Evolutionary conservation across 2,797 vertebrate species (phyloP), one percentile per base, ranked within the genome.

Genomic region (Syngnathus acus): DNA sequence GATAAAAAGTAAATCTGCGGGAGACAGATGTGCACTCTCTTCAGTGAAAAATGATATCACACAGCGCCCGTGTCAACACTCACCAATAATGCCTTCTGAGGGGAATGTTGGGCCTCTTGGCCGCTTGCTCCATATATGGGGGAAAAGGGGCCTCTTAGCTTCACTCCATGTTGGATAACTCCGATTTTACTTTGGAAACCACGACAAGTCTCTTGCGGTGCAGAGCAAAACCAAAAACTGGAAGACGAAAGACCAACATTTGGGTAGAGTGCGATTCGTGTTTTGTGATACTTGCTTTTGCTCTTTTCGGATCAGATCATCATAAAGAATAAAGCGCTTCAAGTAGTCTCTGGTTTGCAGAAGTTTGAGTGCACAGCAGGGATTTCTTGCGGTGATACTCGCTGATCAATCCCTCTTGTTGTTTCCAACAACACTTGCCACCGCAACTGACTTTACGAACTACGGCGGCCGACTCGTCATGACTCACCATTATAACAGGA

Each of bases 91-190:
- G 72, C 79, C 75, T 83, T 83, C 74, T 81, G 79, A 78, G 78
- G 84, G 82, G 81, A 87, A 87, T 79, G 82, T 70, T 81, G 83
- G 82, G 87, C 85, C 87, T 88, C 87, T 80, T 80, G 80, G 77
- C 82, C 68, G 66, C 71, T 71, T 74, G 42, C 62, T 72, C 72
- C 70, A 79, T 79, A 76, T 78, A 82, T 32, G 82, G 82, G 80
- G 53, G 53, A 54, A 75, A 84, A 84, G 76, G 67, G 85, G 81
- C 84, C 84, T 86, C 84, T 84, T 82, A 68, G 73, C 68, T 80
- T 79, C 71, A 71, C 70, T 76, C 75, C 59, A 71, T 77, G 76
- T 78, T 83, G 71, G 70, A 80, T 71, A 82, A 83, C 71, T 76
- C 71, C 53, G 70, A 72, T 72, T 79, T 67, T 53, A 84, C 74